These are phyloP conservation scores for Chymomyza caudatula DNA, from an alignment of 2,888 invertebrate species.

Conservation along the genomic window DNA sequence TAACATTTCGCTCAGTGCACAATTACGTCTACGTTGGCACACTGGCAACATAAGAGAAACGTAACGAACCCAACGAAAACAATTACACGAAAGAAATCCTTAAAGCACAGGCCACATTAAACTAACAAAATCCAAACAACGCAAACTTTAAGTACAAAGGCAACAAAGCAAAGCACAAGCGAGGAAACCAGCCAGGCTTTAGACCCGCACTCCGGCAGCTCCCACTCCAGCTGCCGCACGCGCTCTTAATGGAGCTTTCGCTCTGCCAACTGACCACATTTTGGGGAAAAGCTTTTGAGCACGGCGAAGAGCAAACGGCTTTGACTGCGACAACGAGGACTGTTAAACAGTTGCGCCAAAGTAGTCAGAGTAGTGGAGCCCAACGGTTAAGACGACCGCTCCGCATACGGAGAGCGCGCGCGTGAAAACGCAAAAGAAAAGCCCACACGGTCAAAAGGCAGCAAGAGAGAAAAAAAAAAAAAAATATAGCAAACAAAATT, in stretches of 20 bases:
- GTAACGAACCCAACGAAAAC: constrained; percentile 61
- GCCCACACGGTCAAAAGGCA: constrained; percentile 18
- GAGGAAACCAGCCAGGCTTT: constrained; percentile 42
- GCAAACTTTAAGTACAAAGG: constrained; percentile 66
- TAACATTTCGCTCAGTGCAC: constrained; percentile 39
- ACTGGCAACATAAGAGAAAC: constrained; percentile 36
- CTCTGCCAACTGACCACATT: constrained; percentile 25
- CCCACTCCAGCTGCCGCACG: neutral
- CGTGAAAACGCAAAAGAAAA: constrained; percentile 44
- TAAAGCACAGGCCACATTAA: constrained; percentile 56
- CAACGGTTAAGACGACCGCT: constrained; percentile 72
- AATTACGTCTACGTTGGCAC: constrained; percentile 50
- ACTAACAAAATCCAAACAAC: constrained; percentile 68
- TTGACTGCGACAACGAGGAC: constrained; percentile 40
- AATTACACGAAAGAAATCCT: constrained; percentile 65
- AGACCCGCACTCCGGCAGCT: no score
- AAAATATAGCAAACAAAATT: constrained; percentile 24
- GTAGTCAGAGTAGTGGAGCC: constrained; percentile 76
- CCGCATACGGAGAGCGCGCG: constrained; percentile 45
- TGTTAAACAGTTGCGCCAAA: constrained; percentile 44
- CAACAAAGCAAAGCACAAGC: neutral
- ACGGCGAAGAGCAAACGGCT: no score
- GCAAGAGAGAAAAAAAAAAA: constrained; percentile 26
- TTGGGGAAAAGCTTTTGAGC: constrained; percentile 64
- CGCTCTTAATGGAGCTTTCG: neutral